Conservation (phyloP, 2,888 invertebrate genomes). For the Pteria penguin region DNA sequence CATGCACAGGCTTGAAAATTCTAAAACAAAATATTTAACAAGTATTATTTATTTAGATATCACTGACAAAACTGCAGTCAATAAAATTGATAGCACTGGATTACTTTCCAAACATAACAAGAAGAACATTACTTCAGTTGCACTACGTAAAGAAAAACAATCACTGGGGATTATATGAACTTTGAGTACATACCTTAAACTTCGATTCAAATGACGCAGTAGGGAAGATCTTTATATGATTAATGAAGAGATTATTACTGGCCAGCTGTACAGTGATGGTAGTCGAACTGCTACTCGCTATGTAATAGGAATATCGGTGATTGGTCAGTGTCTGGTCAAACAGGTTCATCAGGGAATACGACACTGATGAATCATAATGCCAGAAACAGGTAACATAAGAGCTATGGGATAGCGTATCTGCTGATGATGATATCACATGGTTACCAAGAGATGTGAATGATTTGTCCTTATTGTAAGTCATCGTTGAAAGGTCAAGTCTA, state of each 20-base stretch:
- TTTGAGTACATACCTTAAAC: conserved; percentile 63
- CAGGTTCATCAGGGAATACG: conserved; percentile 55
- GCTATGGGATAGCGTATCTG: conserved; percentile 43
- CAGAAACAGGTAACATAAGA: conserved; percentile 17
- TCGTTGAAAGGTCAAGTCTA: conserved; percentile 46
- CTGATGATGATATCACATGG: conserved; percentile 36
- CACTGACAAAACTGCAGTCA: no score
- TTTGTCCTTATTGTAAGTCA: conserved; percentile 44
- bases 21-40: no score
- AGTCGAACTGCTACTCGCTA: conserved; percentile 40
- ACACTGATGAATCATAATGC: conserved; percentile 33
- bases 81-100: no score
- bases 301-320: conserved; percentile 43
- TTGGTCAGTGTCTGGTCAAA: conserved; percentile 62
- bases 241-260: conserved; percentile 51
- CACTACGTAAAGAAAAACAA: no score
- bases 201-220: conserved; percentile 47
- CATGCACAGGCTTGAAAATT: no score
- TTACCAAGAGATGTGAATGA: conserved; percentile 52
- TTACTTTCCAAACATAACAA: no score
- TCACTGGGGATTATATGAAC: no score
- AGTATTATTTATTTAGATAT: no score
- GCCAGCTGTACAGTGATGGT: conserved; percentile 55
- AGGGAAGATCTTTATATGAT: conserved; percentile 60
- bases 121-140: no score